These are phyloP conservation scores for Enteromius thamalakanensis DNA, from an alignment of 2,797 vertebrate genomes.

Conservation along the genomic window DNA sequence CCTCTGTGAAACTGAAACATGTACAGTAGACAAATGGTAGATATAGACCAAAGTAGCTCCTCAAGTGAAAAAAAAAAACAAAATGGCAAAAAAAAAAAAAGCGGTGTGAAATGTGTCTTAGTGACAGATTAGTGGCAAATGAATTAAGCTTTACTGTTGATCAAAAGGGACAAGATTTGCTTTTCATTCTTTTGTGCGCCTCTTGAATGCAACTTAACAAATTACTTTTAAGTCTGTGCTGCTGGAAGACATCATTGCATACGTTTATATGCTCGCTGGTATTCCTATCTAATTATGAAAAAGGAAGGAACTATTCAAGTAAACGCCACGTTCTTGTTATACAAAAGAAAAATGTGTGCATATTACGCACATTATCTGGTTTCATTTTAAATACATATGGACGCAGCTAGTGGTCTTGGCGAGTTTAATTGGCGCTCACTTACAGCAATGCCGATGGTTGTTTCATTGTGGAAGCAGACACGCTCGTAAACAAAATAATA, in stretches of 20 bases:
- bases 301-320: not conserved
- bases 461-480: slow-evolving; percentile 1
- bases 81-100: slow-evolving; percentile 31
- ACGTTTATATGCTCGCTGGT: slow-evolving; percentile 33
- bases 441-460: not conserved
- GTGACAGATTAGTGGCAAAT: slow-evolving; percentile 60
- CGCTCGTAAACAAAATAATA: slow-evolving; percentile 28
- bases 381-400: not conserved
- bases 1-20: slow-evolving; percentile 64
- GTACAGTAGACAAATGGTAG: slow-evolving; percentile 73
- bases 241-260: slow-evolving; percentile 57
- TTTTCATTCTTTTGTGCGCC: slow-evolving; percentile 42
- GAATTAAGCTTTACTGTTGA: slow-evolving; percentile 55
- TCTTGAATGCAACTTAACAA: slow-evolving; percentile 64
- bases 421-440: slow-evolving; percentile 36
- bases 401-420: not conserved
- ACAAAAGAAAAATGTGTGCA: not conserved
- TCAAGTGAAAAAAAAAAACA: slow-evolving; percentile 63
- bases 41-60: slow-evolving; percentile 80
- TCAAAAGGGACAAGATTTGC: slow-evolving; percentile 45
- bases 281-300: slow-evolving; percentile 4
- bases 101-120: slow-evolving; percentile 66
- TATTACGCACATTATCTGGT: not conserved
- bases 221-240: slow-evolving; percentile 69
- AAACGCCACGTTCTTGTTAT: not conserved